These are phyloP conservation scores for Glandiceps talaboti DNA, from an alignment of 53 echinoderm and acorn worm genomes.

Conservation along the genomic window DNA sequence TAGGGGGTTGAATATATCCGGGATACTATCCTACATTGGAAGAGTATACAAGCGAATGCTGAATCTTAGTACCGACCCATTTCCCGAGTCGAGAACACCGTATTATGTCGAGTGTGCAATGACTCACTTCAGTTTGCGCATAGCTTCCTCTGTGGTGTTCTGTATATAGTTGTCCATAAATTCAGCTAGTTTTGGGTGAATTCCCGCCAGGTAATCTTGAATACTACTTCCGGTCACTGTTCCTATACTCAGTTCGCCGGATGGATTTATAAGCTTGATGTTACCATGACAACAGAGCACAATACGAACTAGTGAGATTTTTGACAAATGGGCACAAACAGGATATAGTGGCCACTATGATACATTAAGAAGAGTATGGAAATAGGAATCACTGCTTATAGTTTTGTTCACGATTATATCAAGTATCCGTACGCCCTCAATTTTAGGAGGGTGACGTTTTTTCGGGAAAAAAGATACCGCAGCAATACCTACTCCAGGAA, in stretches of 20 bases:
- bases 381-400: no score
- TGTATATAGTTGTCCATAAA: constrained; percentile 42
- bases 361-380: no score
- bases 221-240: constrained; percentile 55
- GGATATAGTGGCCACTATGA: no score
- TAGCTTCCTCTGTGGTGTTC: constrained; percentile 27
- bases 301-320: neutral
- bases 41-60: neutral
- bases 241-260: constrained; percentile 29
- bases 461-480: no score
- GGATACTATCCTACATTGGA: neutral
- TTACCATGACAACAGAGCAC: constrained; percentile 8
- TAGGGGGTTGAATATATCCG: no score
- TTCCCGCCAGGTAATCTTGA: constrained; percentile 32
- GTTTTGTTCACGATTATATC: no score
- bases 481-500: no score
- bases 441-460: no score
- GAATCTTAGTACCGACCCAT: neutral
- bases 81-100: neutral
- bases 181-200: constrained; percentile 24
- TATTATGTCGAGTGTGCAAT: neutral
- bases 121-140: constrained; percentile 30
- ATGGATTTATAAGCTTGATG: constrained; percentile 18
- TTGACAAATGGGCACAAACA: no score
- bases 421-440: no score